Evolutionary conservation across 2,113 vertebrate genomes (phyloP).

Genomic region (Podarcis raffonei): DNA sequence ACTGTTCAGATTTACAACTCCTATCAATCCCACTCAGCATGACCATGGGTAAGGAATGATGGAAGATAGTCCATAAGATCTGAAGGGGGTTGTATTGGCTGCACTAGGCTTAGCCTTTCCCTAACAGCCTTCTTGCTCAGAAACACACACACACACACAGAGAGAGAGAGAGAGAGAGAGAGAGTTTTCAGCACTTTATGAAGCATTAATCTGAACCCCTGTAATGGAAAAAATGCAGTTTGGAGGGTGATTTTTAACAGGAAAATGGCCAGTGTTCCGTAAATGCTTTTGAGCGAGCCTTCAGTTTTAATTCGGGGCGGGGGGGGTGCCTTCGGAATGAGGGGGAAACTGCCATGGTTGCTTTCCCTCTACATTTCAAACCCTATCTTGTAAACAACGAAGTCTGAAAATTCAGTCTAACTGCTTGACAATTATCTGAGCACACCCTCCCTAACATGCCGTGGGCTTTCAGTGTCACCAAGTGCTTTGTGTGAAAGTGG

Average conservation of each 20-base stretch:
- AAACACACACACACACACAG: too few relatives aligned
- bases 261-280: background rate
- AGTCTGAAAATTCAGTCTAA: slow-evolving; percentile 41
- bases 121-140: too few relatives aligned
- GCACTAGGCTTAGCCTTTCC: too few relatives aligned
- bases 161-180: too few relatives aligned
- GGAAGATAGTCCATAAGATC: too few relatives aligned
- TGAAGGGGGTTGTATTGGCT: too few relatives aligned
- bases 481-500: background rate
- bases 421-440: slow-evolving; percentile 39
- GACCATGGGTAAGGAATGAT: too few relatives aligned
- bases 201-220: background rate
- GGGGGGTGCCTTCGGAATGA: background rate
- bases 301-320: background rate
- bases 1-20: background rate
- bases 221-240: background rate
- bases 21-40: background rate
- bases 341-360: background rate
- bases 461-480: slow-evolving; percentile 10
- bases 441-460: slow-evolving; percentile 7
- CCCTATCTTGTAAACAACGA: slow-evolving; percentile 41
- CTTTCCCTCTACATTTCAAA: slow-evolving; percentile 20
- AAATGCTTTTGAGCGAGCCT: background rate
- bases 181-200: too few relatives aligned
- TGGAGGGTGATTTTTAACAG: background rate